Evolutionary conservation across 2,113 vertebrate genomes (phyloP), one percentile per base, ranked within the genome.

Genomic region (Otolemur garnettii): DNA sequence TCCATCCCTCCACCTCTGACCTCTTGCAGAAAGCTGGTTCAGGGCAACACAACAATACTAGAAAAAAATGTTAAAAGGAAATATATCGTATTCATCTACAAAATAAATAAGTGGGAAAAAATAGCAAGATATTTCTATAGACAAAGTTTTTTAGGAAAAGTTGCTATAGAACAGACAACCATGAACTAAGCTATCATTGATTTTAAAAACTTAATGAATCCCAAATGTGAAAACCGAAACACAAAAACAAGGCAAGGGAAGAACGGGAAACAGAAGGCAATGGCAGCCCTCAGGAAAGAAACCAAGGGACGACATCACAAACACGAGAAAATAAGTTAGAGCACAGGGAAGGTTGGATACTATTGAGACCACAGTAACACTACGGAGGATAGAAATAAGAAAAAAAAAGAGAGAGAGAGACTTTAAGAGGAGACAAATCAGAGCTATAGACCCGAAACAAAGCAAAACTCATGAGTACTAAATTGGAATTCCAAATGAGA

Each of bases 401-500:
- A 75, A 60, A 66, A 83, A 74, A 53, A 2, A 69, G 38, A 38
- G 38, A 45, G 42, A 72, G 71, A 88, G n/a, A 85, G 24, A 75
- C 80, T 50, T 38, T 72, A 74, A 91, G n/a, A 59, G 7, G 7
- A n/a, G 81, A 90, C 28, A 91, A 84, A 87, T 72, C 24, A 86
- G 24, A 82, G 19, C 35, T 77, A 53, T 5, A 78, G n/a, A 24
- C 69, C 15, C 69, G 24, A 62, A 62, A 10, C 4, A 74, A 87
- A 78, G 26, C 42, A 78, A 7, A 78, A 21, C 10, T 28, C n/a
- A 74, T 71, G 33, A 11, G 28, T 28, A 28, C 28, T 78, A 90
- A 68, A 66, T 26, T 72, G 38, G 30, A 89, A 92, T 75, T 86
- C 4, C 74, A 92, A 75, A 82, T 60, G 64, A 94, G 57, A 82